These are phyloP conservation scores for Pyrocephalus nanus DNA, from an alignment of 2,797 vertebrate genomes.

Conservation along the genomic window DNA sequence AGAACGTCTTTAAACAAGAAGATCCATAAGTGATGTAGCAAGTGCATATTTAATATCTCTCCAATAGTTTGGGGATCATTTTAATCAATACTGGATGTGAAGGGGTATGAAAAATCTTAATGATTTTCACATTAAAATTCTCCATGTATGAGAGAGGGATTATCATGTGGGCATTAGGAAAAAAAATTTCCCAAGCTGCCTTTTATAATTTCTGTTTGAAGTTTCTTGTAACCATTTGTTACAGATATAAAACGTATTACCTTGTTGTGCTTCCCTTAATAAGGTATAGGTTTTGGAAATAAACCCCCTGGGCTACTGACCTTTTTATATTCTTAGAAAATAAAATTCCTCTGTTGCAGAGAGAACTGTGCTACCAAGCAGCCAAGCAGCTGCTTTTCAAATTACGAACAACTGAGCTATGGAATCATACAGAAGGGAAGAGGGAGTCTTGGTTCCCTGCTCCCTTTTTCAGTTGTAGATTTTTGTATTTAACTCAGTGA, in stretches of 20 bases:
- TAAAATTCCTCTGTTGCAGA: slow-evolving; percentile 31
- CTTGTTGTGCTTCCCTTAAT: slow-evolving; percentile 54
- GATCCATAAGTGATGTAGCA: not conserved
- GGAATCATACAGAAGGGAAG: not conserved
- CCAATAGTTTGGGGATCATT: not conserved
- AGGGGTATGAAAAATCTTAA: not conserved
- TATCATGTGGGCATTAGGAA: not conserved
- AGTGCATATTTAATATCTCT: not conserved
- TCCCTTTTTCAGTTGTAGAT: slow-evolving; percentile 2
- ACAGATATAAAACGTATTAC: slow-evolving; percentile 19
- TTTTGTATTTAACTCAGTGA: slow-evolving; percentile 26
- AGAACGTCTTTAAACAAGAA: not conserved
- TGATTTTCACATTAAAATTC: slow-evolving; percentile 14
- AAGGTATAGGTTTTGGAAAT: slow-evolving; percentile 48
- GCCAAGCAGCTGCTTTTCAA: slow-evolving; percentile 49
- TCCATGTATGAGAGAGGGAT: not conserved
- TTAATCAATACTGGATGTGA: not conserved
- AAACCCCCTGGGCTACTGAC: slow-evolving; percentile 37
- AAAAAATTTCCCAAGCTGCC: not conserved
- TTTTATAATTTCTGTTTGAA: slow-evolving; percentile 42
- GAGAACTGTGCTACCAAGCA: slow-evolving; percentile 13
- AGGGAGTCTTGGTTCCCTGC: slow-evolving; percentile 9
- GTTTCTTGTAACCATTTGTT: slow-evolving; percentile 41
- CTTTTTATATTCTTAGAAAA: slow-evolving; percentile 52
- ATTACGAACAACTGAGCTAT: slow-evolving; percentile 27